Evolutionary conservation across 2,797 vertebrate species (phyloP).

Genomic region (Chelonia mydas): DNA sequence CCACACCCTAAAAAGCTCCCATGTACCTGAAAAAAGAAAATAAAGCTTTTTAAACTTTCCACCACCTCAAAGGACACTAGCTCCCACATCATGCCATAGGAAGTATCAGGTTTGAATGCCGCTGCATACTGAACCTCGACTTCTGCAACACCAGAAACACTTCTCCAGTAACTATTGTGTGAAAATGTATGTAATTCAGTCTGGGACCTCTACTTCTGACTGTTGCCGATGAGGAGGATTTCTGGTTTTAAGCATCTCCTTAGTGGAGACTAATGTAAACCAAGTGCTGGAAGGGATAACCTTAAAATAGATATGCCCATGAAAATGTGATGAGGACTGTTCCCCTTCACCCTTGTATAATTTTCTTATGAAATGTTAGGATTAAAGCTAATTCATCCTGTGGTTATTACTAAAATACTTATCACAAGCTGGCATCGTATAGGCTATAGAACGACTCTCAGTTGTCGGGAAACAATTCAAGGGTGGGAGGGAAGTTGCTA

Average conservation of each 20-base stretch:
- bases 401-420: not conserved
- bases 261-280: constrained; percentile 23
- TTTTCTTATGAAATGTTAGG: not conserved
- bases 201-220: too few relatives aligned
- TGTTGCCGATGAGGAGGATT: not conserved
- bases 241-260: constrained; percentile 36
- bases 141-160: not conserved
- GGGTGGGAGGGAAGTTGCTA: not conserved
- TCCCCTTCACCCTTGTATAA: not conserved
- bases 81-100: too few relatives aligned
- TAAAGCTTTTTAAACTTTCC: too few relatives aligned
- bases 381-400: not conserved
- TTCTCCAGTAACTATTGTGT: not conserved
- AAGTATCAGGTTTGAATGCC: too few relatives aligned
- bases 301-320: not conserved
- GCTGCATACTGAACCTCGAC: too few relatives aligned
- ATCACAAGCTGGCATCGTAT: not conserved
- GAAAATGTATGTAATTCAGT: not conserved
- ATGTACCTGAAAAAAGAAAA: too few relatives aligned
- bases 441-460: not conserved
- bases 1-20: too few relatives aligned
- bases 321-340: not conserved
- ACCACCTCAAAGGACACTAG: too few relatives aligned
- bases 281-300: not conserved
- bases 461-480: rapidly evolving